phyloP scores from a whole-genome alignment of 1,140 invertebrate species.

The Contarinia nasturtii region DNA sequence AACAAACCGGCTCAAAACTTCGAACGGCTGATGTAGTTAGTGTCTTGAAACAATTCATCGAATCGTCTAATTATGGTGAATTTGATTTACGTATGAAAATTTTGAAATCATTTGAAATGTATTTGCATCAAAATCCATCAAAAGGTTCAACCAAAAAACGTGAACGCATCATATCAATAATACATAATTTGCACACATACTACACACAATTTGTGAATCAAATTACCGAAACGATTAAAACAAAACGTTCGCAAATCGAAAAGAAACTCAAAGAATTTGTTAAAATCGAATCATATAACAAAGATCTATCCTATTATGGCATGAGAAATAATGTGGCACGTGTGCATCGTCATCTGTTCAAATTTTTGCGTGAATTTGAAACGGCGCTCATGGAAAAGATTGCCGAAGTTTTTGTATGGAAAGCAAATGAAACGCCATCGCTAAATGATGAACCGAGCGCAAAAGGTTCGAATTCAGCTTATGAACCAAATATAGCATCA shows the following conservation, averaged over 20 bases:
- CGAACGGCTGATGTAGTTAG: slow-evolving; percentile 19
- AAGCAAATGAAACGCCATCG: slow-evolving; percentile 8
- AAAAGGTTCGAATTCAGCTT: slow-evolving; percentile 11
- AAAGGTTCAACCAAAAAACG: slow-evolving; percentile 4
- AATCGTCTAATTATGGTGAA: slow-evolving; percentile 64
- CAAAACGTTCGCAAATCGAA: slow-evolving; percentile 58
- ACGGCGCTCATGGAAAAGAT: slow-evolving; percentile 26
- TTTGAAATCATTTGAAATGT: slow-evolving; percentile 26
- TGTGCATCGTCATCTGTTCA: slow-evolving; percentile 70
- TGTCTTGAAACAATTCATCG: slow-evolving; percentile 64
- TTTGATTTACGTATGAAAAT: slow-evolving; percentile 63
- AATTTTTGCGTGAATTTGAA: slow-evolving; percentile 66
- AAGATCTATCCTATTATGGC: slow-evolving; percentile 86
- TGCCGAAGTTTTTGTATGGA: slow-evolving; percentile 16
- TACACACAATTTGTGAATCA: slow-evolving; percentile 57
- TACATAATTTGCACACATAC: slow-evolving; percentile 77
- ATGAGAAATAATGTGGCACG: slow-evolving; percentile 74
- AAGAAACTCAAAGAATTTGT: slow-evolving; percentile 85
- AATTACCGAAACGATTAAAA: slow-evolving; percentile 41
- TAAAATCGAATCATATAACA: slow-evolving; percentile 87
- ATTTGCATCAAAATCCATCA: slow-evolving; percentile 7
- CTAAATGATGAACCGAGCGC: slow-evolving; percentile 11
- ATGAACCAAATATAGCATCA: slow-evolving; percentile 11
- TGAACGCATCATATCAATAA: slow-evolving; percentile 39
- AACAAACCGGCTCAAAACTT: slow-evolving; percentile 3